phyloP scores from a whole-genome alignment of 2,888 invertebrate species.

The Yponomeuta evonymella region DNA sequence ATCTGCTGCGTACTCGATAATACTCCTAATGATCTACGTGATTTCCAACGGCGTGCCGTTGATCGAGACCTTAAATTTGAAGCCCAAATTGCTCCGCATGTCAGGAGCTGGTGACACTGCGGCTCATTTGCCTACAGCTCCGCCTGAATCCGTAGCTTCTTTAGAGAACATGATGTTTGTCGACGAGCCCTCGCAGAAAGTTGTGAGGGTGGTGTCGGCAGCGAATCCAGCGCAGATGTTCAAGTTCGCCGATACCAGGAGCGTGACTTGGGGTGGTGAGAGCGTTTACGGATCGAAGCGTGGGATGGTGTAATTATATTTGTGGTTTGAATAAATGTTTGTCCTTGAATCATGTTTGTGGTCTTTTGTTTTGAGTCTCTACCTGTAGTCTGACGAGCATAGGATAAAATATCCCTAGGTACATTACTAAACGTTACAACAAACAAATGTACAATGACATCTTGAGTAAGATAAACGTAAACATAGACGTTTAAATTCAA shows the following conservation, averaged over 20 bases:
- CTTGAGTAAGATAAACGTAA: no score
- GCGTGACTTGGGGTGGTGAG: neutral
- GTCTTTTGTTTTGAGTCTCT: neutral
- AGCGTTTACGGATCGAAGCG: neutral
- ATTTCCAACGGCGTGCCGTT: slow-evolving; percentile 53
- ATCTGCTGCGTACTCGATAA: slow-evolving; percentile 32
- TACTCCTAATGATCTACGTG: slow-evolving; percentile 52
- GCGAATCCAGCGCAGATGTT: slow-evolving; percentile 53
- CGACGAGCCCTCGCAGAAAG: slow-evolving; percentile 53
- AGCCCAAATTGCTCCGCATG: slow-evolving; percentile 24
- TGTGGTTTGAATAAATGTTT: neutral
- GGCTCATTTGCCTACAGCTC: neutral
- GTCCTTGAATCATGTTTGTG: neutral
- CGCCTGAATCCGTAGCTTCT: slow-evolving; percentile 30
- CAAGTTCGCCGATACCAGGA: slow-evolving; percentile 30
- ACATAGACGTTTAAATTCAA: no score
- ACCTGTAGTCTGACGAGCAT: neutral
- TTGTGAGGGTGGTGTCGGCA: slow-evolving; percentile 55
- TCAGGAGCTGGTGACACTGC: neutral
- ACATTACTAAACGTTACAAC: no score
- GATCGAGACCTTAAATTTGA: slow-evolving; percentile 27
- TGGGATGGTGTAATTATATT: neutral
- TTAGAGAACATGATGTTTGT: slow-evolving; percentile 47
- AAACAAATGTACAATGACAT: no score
- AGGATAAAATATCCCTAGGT: neutral